Evolutionary conservation across 2,113 vertebrate genomes (phyloP), one percentile per base, ranked within the genome.

Genomic region (Ellobius talpinus): DNA sequence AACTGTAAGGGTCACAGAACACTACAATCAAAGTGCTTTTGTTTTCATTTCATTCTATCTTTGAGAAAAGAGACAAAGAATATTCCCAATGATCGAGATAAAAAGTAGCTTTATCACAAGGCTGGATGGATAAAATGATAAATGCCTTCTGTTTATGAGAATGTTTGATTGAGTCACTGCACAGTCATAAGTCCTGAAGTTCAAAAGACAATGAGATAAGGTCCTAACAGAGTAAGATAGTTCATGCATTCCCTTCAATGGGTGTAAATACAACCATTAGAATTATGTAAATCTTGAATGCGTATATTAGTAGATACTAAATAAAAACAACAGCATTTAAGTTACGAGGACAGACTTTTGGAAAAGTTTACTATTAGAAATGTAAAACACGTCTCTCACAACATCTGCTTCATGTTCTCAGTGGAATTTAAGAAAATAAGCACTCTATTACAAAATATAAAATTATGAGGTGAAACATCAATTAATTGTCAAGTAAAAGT

Each of bases 281-380:
- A 17, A 86, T 36, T 39, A 79, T 13, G 0, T 12, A 96, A 96
- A 84, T 39, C 16, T 1, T 39, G 77, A 52, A 31, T 93, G 11
- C 3, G 7, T 14, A 12, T 79, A 79, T 52, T 89, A 89, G 55
- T 45, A 92, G 65, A 47, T 84, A 33, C 0, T 26, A 65, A 74
- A 73, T 61, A 52, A 93, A 81, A 87, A 4, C 82, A 87, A 61
- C n/a, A 73, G 17, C 42, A 74, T 81, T 81, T 70, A 70, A 95
- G n/a, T 14, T 79, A 3, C 8, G 70, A 88, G 19, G 31, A 87
- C 29, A 31, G 33, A 63, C 21, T 42, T 90, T 90, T 47, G 8
- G 42, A 19, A 77, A 76, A 0, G 0, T 76, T 89, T 31, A 68
- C 31, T 70, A 47, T 78, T 7, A 86, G 55, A 91, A 65, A 79